Percentiles rank a stretch among this genome's conserved stretches.
Conservation (phyloP, 2,888 invertebrate genomes). For the Chloroclysta siterata region DNA sequence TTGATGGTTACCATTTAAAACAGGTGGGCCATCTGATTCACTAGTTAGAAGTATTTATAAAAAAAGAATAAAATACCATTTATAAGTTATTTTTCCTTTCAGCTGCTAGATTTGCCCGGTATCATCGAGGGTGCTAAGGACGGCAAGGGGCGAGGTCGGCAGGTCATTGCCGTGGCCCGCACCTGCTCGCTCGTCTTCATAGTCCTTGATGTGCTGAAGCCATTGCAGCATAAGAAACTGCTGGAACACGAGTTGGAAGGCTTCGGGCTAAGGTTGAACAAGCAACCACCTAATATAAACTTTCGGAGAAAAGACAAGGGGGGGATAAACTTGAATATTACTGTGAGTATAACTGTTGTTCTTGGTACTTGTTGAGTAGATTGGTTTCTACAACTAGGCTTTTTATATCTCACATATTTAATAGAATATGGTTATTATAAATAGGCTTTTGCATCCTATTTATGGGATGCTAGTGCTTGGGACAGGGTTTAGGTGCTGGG, state of each 20-base stretch:
- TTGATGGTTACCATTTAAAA: too few relatives aligned
- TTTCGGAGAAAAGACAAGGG: slow-evolving; percentile 99
- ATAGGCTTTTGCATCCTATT: too few relatives aligned
- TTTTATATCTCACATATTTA: too few relatives aligned
- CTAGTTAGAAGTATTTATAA: too few relatives aligned
- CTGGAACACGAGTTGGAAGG: slow-evolving; percentile 99
- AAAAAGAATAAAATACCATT: too few relatives aligned
- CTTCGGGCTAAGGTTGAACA: slow-evolving; percentile 97
- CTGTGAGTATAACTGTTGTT: slow-evolving; percentile 87
- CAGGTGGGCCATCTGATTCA: too few relatives aligned
- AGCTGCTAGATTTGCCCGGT: slow-evolving; percentile 99
- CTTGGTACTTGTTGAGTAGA: too few relatives aligned
- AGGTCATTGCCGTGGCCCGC: slow-evolving; percentile 99
- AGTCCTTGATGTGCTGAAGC: slow-evolving; percentile 98
- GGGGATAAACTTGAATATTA: slow-evolving; percentile 96
- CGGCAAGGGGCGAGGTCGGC: slow-evolving; percentile 99
- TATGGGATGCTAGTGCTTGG: too few relatives aligned
- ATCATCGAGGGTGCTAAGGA: slow-evolving; percentile 99
- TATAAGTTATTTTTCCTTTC: background rate
- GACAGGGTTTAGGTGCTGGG: too few relatives aligned
- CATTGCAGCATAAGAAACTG: slow-evolving; percentile 97
- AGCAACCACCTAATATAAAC: slow-evolving; percentile 98
- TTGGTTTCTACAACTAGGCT: too few relatives aligned
- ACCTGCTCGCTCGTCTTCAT: slow-evolving; percentile 99
- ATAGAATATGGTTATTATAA: too few relatives aligned